Base-by-base conservation (phyloP, 2,797 vertebrate genomes). In the Parotocinclus haroldoi region DNA sequence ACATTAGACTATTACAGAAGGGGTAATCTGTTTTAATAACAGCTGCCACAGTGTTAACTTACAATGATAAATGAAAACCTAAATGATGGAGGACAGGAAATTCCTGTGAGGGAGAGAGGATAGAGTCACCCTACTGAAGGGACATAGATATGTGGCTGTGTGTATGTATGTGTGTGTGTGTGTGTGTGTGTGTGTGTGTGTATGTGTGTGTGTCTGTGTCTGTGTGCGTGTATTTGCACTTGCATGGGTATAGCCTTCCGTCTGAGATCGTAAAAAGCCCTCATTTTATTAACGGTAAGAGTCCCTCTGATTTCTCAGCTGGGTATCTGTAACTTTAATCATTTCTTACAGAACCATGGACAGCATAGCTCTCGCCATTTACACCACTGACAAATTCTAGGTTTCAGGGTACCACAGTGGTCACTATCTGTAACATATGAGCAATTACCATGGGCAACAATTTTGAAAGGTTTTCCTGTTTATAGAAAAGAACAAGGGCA, bases 11-110 rank as follows among this genome's bases (percentile, higher is more conserved):
- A 82, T 81, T 87, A 87, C 88, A 89, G 89, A 87, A 86, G 84
- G 82, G 82, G 84, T 88, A 89, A 91, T 91, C 86, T 86, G 89
- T 90, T 91, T 89, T 88, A 90, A 90, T 91, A 88, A 84, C 87
- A 90, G 86, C 87, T 90, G 89, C 87, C 88, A 91, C 82, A 87
- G 84, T 85, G 86, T 88, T 88, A 84, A 87, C 85, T 82, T 86
- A 87, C 85, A 84, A 82, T 90, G 89, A 91, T 90, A 84, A 90
- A 91, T 91, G 89, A 88, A 87, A 86, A 83, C 77, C 82, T 87
- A 88, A 90, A 91, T 90, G 85, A 89, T 82, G 80, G 82, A 82
- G 82, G 89, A 88, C 87, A 83, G 88, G 85, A 88, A 86, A 89
- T 89, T 85, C 87, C 86, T 73, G 85, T 85, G 87, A 88, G 81